Conservation (phyloP, 2,888 invertebrate species). For the Euclidia mi region DNA sequence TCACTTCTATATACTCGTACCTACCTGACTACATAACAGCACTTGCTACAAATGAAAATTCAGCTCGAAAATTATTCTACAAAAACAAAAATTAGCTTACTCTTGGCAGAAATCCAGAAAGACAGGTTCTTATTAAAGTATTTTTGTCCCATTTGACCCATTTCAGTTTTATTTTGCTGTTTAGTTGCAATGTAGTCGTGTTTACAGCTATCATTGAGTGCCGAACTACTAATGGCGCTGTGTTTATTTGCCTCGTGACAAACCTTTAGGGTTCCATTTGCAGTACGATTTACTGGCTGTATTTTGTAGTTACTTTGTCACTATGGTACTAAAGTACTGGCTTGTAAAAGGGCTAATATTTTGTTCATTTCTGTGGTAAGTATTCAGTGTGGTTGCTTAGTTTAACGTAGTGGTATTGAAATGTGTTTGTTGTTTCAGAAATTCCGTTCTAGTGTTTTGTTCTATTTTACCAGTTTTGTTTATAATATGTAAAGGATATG, state of each 20-base stretch:
- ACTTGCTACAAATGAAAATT: not conserved
- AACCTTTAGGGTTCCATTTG: conserved; percentile 46
- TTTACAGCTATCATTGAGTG: conserved; percentile 13
- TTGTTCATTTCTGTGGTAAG: no score
- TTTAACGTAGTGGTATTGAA: no score
- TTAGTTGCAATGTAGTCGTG: conserved; percentile 7
- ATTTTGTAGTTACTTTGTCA: conserved; percentile 6
- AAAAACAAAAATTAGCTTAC: conserved; percentile 58
- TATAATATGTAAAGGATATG: no score
- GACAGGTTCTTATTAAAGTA: conserved; percentile 54
- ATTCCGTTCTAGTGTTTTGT: no score
- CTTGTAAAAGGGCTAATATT: no score
- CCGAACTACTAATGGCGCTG: conserved; percentile 49
- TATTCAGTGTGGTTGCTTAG: no score
- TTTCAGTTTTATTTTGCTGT: conserved; percentile 26
- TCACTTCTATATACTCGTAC: no score
- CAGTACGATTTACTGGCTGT: not conserved
- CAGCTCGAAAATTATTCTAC: no score
- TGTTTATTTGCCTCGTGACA: conserved; percentile 50
- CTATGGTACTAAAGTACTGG: not conserved
- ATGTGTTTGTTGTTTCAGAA: no score
- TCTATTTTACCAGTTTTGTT: no score
- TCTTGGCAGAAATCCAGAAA: conserved; percentile 71
- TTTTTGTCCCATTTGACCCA: conserved; percentile 65
- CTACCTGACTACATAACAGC: no score